Evolutionary conservation across 2,888 invertebrate species (phyloP).

Genomic region (Apamea anceps): DNA sequence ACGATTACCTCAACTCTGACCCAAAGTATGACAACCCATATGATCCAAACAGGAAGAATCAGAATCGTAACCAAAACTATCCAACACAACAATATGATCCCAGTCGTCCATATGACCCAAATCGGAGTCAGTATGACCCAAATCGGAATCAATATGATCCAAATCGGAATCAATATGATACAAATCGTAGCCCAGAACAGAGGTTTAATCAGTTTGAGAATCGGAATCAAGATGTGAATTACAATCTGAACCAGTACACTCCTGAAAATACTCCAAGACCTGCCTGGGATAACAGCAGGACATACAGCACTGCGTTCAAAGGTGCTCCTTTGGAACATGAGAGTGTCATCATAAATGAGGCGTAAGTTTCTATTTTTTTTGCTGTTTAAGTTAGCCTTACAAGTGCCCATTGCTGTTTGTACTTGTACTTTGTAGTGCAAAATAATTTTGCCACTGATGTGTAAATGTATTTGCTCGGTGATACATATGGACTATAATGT

Average conservation of each 20-base stretch:
- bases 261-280: conserved; percentile 79
- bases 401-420: background rate
- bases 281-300: conserved; percentile 79
- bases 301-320: conserved; percentile 76
- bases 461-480: background rate
- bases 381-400: no score
- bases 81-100: conserved; percentile 67
- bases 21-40: conserved; percentile 84
- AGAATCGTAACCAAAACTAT: conserved; percentile 75
- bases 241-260: conserved; percentile 73
- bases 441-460: background rate
- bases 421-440: background rate
- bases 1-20: conserved; percentile 79
- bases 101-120: conserved; percentile 50
- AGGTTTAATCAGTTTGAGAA: conserved; percentile 75
- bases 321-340: conserved; percentile 83
- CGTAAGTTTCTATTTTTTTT: conserved; percentile 81
- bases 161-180: conserved; percentile 46
- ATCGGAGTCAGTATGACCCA: conserved; percentile 65
- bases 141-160: conserved; percentile 50
- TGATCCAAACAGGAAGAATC: conserved; percentile 78
- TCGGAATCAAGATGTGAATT: conserved; percentile 68
- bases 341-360: conserved; percentile 89
- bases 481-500: no score
- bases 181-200: conserved; percentile 54